Base-by-base conservation (phyloP, 2,797 vertebrate genomes). In the Aplochiton taeniatus region DNA sequence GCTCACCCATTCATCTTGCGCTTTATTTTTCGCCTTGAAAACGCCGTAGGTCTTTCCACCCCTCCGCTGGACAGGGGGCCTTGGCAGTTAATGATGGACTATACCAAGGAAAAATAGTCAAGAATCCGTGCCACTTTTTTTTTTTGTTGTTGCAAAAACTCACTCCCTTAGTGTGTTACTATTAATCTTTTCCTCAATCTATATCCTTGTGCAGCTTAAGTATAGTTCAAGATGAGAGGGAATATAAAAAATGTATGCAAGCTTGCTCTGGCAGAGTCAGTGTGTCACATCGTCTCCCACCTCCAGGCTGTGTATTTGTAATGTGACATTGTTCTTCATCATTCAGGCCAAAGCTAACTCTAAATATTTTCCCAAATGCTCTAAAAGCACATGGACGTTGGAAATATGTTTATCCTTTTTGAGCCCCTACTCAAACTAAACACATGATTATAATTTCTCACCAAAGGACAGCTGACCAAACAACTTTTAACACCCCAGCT, bases 61-160 rank as follows among this genome's bases (percentile, higher is more conserved):
- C 77, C 72, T 73, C 67, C 70, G 56, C 70, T 69, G 79, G 80
- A 62, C 83, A 62, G 44, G n/a, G 72, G 85, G 85, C 87, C 88
- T 64, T 75, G 69, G 68, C 59, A 72, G 62, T 80, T 83, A 89
- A 76, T 85, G 86, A 84, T 72, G 76, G 74, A 64, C 75, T 79
- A 63, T 54, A 76, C 79, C 56, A 80, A 71, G 55, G 50, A 77
- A 65, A 16, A 8, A 49, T 11, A 19, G 52, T 54, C 52, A 9
- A 14, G 9, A n/a, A 51, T 14, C n/a, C n/a, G n/a, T n/a, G n/a
- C n/a, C n/a, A n/a, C n/a, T n/a, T n/a, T n/a, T n/a, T n/a, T 1
- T 8, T n/a, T 14, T n/a, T 16, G 14, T 9, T 16, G 16, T 47
- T 11, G 17, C 45, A n/a, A 10, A 44, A 4, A 6, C 5, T 44